A percentile compares a stretch with the other conserved stretches of the same genome.
Evolutionary conservation across 2,113 vertebrate species (phyloP).

Genomic region (Clupea harengus): DNA sequence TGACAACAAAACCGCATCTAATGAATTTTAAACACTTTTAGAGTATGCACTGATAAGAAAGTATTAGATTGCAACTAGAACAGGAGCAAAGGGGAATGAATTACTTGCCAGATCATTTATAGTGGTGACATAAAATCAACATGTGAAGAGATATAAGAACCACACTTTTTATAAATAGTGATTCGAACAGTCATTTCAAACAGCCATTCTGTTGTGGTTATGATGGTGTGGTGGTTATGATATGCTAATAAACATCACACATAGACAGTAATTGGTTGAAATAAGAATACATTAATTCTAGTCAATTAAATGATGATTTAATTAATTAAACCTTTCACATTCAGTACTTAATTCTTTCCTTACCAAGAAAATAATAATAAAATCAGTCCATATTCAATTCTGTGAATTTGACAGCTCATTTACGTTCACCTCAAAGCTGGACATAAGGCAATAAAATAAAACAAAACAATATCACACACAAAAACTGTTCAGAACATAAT

Average conservation of each 20-base stretch:
- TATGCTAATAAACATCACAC: background rate
- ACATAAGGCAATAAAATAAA: background rate
- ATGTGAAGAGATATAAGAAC: background rate
- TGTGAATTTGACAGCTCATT: background rate
- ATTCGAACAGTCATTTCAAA: background rate
- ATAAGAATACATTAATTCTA: background rate
- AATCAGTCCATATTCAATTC: background rate
- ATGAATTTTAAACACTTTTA: constrained; percentile 17
- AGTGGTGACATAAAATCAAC: background rate
- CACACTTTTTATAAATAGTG: background rate
- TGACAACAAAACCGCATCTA: constrained; percentile 57
- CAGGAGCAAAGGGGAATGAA: background rate
- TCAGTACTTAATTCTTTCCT: background rate
- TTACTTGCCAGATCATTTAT: background rate
- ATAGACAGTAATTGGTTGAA: background rate
- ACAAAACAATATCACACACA: constrained; percentile 46
- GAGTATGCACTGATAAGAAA: background rate
- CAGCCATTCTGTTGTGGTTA: background rate
- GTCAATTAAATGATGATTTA: background rate
- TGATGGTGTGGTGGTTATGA: background rate
- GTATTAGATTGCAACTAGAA: background rate
- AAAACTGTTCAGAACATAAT: constrained; percentile 21
- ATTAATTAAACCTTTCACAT: background rate
- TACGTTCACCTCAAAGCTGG: background rate
- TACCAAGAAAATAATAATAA: background rate